These are phyloP conservation scores for Dynastes tityus DNA, from an alignment of 2,888 invertebrate species.

Conservation along the genomic window DNA sequence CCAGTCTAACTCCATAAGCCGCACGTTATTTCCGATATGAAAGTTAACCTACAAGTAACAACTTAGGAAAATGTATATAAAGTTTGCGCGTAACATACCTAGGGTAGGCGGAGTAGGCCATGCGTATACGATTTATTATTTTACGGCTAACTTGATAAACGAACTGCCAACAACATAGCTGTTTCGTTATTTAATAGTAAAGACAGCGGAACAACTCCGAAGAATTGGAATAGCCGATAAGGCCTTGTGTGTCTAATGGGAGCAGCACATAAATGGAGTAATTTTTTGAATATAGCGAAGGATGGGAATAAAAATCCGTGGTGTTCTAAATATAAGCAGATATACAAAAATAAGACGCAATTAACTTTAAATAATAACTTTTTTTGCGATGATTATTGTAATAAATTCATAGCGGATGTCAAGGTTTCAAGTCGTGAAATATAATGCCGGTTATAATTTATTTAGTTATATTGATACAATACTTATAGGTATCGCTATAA, in stretches of 20 bases:
- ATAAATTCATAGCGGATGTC: background rate
- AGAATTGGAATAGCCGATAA: slow-evolving; percentile 15
- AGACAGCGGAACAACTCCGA: slow-evolving; percentile 4
- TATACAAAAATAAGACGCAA: background rate
- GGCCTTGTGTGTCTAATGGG: slow-evolving; percentile 12
- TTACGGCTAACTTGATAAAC: slow-evolving; percentile 32
- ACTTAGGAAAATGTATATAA: slow-evolving; percentile 3
- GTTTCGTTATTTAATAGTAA: slow-evolving; percentile 39
- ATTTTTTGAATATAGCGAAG: slow-evolving; percentile 8
- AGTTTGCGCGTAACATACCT: slow-evolving; percentile 13
- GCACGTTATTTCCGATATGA: slow-evolving; percentile 40
- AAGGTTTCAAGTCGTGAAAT: background rate
- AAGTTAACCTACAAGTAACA: slow-evolving; percentile 22
- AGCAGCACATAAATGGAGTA: slow-evolving; percentile 16
- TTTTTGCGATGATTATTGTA: background rate
- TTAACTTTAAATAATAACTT: background rate
- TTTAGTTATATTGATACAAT: background rate
- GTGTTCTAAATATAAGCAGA: background rate
- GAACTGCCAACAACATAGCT: slow-evolving; percentile 18
- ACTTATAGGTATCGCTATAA: background rate
- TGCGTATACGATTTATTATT: slow-evolving; percentile 47
- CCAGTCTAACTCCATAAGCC: slow-evolving; percentile 9
- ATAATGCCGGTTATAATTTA: background rate
- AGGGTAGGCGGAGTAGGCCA: slow-evolving; percentile 46
- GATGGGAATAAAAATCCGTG: background rate